Evolutionary conservation across 2,797 vertebrate genomes (phyloP).

Genomic region (Hemitrygon akajei): DNA sequence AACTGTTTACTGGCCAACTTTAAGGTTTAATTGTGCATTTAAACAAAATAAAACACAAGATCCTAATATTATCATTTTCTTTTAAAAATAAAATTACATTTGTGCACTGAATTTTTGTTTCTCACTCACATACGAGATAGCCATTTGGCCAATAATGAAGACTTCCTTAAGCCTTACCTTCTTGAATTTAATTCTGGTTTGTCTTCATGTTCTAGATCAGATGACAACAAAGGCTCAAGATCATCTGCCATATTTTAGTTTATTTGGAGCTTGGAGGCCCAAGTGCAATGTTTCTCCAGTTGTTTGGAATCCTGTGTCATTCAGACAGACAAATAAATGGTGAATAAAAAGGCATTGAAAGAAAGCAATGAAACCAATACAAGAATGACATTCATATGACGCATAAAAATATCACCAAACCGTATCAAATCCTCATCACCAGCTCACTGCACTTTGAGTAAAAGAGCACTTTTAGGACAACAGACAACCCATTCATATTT

Average conservation of each 20-base stretch:
- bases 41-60: not conserved
- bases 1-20: too few species aligned
- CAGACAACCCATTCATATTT: too few species aligned
- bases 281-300: not conserved
- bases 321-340: not conserved
- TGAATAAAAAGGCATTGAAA: not conserved
- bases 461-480: not conserved
- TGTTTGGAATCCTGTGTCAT: not conserved
- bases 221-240: slow-evolving; percentile 46
- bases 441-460: not conserved
- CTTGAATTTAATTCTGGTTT: slow-evolving; percentile 29
- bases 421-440: not conserved
- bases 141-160: not conserved
- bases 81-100: not conserved
- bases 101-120: not conserved
- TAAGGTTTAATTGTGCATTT: not conserved
- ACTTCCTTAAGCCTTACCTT: slow-evolving; percentile 8
- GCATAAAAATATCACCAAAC: not conserved
- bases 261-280: not conserved
- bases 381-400: not conserved
- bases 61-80: not conserved
- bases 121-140: too few species aligned
- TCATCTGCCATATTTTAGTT: slow-evolving; percentile 49
- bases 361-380: not conserved
- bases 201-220: not conserved